These are phyloP conservation scores for Excalfactoria chinensis DNA, from an alignment of 2,113 vertebrate species.

Conservation along the genomic window DNA sequence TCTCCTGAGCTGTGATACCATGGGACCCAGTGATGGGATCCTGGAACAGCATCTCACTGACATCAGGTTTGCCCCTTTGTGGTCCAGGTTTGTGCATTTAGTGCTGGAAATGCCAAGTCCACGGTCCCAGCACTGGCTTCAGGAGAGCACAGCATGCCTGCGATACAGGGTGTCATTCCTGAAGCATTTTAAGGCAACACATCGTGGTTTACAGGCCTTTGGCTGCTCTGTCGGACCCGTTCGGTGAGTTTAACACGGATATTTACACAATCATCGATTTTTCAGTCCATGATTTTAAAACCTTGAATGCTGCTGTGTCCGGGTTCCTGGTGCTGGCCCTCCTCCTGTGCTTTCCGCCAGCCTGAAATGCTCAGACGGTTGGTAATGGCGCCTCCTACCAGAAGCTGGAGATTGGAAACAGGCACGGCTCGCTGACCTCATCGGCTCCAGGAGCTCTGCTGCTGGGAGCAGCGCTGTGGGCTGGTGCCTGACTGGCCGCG, in stretches of 20 bases:
- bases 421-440: conserved; percentile 43
- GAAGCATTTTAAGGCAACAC: not conserved
- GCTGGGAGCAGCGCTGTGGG: not conserved
- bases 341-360: conserved; percentile 3
- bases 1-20: fast-evolving
- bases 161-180: not conserved
- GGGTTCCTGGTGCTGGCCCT: not conserved
- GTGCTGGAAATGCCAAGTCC: too few relatives aligned
- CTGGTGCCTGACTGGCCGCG: fast-evolving
- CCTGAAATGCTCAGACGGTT: conserved; percentile 63
- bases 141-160: not conserved
- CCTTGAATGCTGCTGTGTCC: not conserved
- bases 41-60: not conserved
- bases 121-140: fast-evolving
- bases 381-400: conserved; percentile 61
- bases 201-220: not conserved
- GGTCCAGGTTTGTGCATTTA: not conserved
- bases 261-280: not conserved
- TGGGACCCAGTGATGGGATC: fast-evolving
- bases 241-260: not conserved
- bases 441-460: not conserved
- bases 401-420: conserved; percentile 53
- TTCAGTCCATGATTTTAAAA: not conserved
- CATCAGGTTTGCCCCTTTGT: not conserved
- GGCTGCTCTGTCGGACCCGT: not conserved